Conservation (phyloP, 2,113 vertebrate species). For the Bambusicola thoracicus region DNA sequence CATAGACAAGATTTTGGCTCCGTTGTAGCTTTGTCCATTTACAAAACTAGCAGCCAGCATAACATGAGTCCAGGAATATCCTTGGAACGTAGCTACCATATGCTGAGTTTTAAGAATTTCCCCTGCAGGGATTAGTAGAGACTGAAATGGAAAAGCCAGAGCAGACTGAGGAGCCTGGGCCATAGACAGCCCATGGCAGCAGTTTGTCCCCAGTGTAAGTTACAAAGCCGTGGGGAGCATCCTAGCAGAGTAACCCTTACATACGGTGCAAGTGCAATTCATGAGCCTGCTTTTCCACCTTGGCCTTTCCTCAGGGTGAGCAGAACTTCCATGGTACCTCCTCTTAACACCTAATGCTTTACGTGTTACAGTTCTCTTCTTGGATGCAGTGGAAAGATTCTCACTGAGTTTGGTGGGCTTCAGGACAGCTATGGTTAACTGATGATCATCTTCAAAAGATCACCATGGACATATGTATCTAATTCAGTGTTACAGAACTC, state of each 20-base stretch:
- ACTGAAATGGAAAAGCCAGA: background rate
- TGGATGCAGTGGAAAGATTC: background rate
- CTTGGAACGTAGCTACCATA: background rate
- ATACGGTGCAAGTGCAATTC: rapidly evolving
- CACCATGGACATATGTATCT: background rate
- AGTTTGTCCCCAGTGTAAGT: rapidly evolving
- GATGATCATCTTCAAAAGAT: background rate
- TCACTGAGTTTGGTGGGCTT: background rate
- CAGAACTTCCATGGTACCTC: background rate
- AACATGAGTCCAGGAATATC: background rate
- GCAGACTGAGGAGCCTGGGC: background rate
- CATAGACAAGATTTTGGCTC: background rate
- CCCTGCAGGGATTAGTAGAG: background rate
- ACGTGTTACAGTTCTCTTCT: background rate
- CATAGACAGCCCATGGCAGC: rapidly evolving
- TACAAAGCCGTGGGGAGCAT: background rate
- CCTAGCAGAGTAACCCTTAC: background rate
- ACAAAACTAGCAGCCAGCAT: background rate
- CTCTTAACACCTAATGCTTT: background rate
- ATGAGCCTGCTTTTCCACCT: rapidly evolving
- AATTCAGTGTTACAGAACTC: background rate
- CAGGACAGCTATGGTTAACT: background rate
- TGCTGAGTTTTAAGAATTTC: background rate
- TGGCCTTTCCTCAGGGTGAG: background rate
- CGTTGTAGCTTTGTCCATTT: background rate